A percentile compares a stretch with the other conserved stretches of the same genome.
Conservation (phyloP, 2,797 vertebrate genomes). For the Chaenodraco wilsoni region DNA sequence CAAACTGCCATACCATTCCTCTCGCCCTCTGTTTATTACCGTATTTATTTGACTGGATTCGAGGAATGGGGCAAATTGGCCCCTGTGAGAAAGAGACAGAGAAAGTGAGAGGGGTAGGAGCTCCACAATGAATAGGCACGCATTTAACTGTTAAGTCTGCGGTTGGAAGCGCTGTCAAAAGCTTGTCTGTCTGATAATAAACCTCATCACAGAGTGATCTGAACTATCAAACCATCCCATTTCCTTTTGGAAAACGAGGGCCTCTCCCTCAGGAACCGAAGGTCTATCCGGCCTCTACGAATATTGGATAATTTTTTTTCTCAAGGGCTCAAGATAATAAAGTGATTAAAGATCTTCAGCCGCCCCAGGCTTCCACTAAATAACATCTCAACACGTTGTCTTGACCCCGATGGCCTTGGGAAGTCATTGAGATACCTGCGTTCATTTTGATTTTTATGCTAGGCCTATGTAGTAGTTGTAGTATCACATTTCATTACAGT, state of each 20-base stretch:
- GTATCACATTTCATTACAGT: slow-evolving; percentile 67
- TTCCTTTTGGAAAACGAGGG: slow-evolving; percentile 22
- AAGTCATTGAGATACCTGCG: slow-evolving; percentile 48
- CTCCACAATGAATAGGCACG: slow-evolving; percentile 28
- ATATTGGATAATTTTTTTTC: slow-evolving; percentile 12
- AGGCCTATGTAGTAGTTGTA: slow-evolving; percentile 53
- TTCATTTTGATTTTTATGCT: slow-evolving; percentile 57
- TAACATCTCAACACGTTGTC: slow-evolving; percentile 47
- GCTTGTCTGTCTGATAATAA: slow-evolving; percentile 68
- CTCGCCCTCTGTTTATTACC: slow-evolving; percentile 72
- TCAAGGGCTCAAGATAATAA: slow-evolving; percentile 10
- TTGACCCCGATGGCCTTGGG: slow-evolving; percentile 45
- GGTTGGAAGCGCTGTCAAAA: slow-evolving; percentile 60
- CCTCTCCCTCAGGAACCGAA: slow-evolving; percentile 19
- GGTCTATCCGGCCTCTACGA: slow-evolving; percentile 16
- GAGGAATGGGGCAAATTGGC: slow-evolving; percentile 62
- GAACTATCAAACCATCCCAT: slow-evolving; percentile 43
- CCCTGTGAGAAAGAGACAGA: slow-evolving; percentile 44
- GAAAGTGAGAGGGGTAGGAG: slow-evolving; percentile 49
- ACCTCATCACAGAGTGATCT: slow-evolving; percentile 47
- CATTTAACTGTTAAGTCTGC: slow-evolving; percentile 69
- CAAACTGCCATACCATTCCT: slow-evolving; percentile 54
- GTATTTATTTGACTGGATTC: slow-evolving; percentile 80
- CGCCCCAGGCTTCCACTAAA: slow-evolving; percentile 7
- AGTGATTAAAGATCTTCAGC: slow-evolving; percentile 36